Conservation (phyloP, 2,797 vertebrate genomes). For the Eulemur rubriventer region DNA sequence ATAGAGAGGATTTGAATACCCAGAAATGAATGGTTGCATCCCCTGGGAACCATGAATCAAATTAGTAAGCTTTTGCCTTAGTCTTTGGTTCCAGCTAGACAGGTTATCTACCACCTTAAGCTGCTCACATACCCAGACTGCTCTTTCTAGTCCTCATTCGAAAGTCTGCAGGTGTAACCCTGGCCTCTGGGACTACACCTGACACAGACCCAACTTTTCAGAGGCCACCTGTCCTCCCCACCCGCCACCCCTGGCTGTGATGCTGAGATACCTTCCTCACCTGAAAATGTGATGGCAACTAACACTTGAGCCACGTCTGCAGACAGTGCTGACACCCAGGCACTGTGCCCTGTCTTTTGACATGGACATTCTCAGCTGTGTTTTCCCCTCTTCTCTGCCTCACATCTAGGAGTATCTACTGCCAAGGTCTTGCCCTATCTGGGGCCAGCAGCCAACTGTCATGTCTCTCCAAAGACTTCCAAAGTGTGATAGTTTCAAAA, state of each 20-base stretch:
- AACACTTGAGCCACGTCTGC: background rate
- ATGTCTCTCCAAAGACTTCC: background rate
- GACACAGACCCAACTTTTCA: background rate
- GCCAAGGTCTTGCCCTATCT: background rate
- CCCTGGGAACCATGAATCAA: background rate
- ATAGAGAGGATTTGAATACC: background rate
- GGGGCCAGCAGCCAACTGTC: background rate
- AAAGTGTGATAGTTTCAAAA: background rate
- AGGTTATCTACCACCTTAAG: background rate
- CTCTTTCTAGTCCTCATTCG: background rate
- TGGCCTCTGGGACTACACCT: background rate
- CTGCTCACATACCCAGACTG: background rate
- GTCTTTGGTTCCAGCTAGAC: background rate
- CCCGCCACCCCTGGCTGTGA: background rate
- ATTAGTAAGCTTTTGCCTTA: background rate
- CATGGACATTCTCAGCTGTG: background rate
- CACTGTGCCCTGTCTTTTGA: background rate
- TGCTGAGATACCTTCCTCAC: background rate
- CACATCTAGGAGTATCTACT: background rate
- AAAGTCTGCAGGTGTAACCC: background rate
- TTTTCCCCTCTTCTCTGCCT: background rate
- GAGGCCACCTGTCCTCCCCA: background rate
- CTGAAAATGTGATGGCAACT: background rate
- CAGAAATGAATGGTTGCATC: background rate
- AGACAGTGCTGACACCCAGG: too few species aligned